A percentile compares a stretch with the other conserved stretches of the same genome.
phyloP scores from a whole-genome alignment of 2,113 vertebrate genomes.

The Azemiops feae region DNA sequence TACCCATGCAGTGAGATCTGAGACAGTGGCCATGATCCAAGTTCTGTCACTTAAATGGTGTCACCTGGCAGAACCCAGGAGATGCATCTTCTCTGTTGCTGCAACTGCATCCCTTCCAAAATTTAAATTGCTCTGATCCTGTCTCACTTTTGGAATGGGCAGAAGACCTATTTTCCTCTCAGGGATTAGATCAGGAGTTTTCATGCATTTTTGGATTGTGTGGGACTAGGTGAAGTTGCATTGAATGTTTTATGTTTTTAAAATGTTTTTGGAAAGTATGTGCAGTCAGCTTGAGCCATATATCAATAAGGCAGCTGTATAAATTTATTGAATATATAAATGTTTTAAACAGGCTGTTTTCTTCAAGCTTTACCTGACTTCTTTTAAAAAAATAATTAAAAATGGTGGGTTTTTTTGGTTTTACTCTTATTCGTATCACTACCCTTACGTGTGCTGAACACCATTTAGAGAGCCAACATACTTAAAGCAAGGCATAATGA shows the following conservation, averaged over 20 bases:
- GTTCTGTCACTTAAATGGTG: background rate
- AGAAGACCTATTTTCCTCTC: background rate
- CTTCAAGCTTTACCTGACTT: background rate
- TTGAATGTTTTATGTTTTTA: background rate
- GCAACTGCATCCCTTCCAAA: background rate
- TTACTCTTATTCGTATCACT: background rate
- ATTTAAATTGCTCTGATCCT: background rate
- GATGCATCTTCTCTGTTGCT: background rate
- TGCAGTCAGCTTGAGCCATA: background rate
- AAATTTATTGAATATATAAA: background rate
- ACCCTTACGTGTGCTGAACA: background rate
- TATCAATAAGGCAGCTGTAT: background rate
- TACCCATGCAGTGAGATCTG: background rate
- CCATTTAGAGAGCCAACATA: background rate
- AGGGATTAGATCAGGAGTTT: background rate
- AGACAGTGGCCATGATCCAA: background rate
- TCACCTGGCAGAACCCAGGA: background rate
- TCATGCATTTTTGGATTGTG: background rate
- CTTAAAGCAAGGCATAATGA: constrained; percentile 6
- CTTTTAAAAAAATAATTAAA: background rate
- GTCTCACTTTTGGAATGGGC: background rate
- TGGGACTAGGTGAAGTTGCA: background rate
- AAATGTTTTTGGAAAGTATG: background rate
- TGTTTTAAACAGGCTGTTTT: background rate
- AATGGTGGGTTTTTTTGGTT: background rate